Conservation (phyloP, 2,797 vertebrate genomes). For the Graptemys geographica region DNA sequence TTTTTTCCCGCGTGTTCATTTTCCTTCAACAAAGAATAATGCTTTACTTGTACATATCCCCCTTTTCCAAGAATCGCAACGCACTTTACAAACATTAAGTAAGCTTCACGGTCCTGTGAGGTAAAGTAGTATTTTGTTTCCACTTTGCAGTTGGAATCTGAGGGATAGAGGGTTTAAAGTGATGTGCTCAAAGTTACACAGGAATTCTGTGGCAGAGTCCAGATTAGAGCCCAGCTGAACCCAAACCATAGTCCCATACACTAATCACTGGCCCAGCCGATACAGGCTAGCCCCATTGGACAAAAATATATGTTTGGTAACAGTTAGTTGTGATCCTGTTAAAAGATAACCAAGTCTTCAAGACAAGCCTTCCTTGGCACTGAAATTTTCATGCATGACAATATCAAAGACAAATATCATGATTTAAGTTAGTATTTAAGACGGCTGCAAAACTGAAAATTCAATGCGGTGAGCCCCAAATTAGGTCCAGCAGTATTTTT, state of each 20-base stretch:
- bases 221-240: background rate
- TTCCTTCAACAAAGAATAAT: background rate
- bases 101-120: background rate
- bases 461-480: background rate
- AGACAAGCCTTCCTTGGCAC: background rate
- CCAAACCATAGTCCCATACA: background rate
- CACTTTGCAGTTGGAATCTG: background rate
- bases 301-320: background rate
- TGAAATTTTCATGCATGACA: fast-evolving
- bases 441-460: background rate
- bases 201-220: background rate
- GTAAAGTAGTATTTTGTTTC: background rate
- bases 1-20: background rate
- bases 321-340: background rate
- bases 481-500: background rate
- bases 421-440: background rate
- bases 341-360: background rate
- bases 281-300: background rate
- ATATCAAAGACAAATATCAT: background rate
- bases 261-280: background rate
- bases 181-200: background rate
- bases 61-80: background rate
- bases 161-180: too few species aligned
- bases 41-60: background rate
- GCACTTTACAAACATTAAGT: background rate